Base-by-base conservation (phyloP, 2,113 vertebrate species). In the Pipa parva region DNA sequence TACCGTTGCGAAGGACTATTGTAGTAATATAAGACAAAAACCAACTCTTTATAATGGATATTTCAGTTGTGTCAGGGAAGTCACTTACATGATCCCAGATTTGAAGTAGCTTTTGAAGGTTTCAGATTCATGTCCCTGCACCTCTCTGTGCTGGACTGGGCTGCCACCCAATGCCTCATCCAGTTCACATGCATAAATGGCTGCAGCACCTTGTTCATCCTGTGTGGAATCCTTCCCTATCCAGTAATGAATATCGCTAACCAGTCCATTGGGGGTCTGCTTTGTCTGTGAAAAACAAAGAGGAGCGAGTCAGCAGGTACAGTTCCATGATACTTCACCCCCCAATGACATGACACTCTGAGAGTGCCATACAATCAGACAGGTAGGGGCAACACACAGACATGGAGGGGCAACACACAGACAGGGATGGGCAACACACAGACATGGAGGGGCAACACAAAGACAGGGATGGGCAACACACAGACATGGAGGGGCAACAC, bases 41-140 rank as follows among this genome's bases (percentile, higher is more conserved):
- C n/a, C n/a, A n/a, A n/a, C n/a, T n/a, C n/a, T n/a, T n/a, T n/a
- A n/a, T n/a, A n/a, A n/a, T n/a, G n/a, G n/a, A n/a, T n/a, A n/a
- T n/a, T n/a, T n/a, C n/a, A n/a, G n/a, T n/a, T 39, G 36, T 5
- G 36, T 4, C 24, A 29, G 54, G 17, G 15, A 26, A 0, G 0
- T 1, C n/a, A 89, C 92, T 91, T 78, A 95, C 93, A 95, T 87
- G 29, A 95, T 74, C 6, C 92, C 91, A 0, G 79, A 83, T 78
- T 91, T 93, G 84, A 95, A 95, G 75, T 94, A 95, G 79, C 92
- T 83, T 78, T 81, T 90, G 81, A 95, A 95, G 20, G 82, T 81
- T 1, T 84, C 75, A 0, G 93, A 95, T 79, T 95, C 93, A 0
- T 75, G 60, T 1, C 86, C 89, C 79, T 95, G 91, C 56, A 87